phyloP scores from a whole-genome alignment of 2,797 vertebrate genomes.

The Brotula barbata region DNA sequence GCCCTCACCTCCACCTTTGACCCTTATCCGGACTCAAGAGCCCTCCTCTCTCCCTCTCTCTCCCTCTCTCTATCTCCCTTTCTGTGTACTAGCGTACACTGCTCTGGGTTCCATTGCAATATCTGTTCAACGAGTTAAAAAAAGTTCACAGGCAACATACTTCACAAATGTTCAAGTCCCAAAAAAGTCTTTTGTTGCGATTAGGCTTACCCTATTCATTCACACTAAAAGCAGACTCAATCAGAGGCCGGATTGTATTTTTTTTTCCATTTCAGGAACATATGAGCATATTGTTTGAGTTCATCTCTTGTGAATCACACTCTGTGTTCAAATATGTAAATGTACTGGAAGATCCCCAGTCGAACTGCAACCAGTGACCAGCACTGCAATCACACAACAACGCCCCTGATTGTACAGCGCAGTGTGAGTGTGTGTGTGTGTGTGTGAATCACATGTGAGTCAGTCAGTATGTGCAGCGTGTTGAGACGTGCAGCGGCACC shows the following conservation, averaged over 20 bases:
- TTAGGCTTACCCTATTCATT: too few species aligned
- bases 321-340: constrained; percentile 40
- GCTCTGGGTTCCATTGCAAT: too few species aligned
- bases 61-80: too few species aligned
- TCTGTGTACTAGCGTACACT: too few species aligned
- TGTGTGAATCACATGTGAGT: constrained; percentile 64
- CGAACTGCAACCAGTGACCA: background rate
- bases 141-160: too few species aligned
- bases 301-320: constrained; percentile 3
- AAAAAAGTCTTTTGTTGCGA: background rate
- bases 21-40: too few species aligned
- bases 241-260: background rate
- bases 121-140: too few species aligned
- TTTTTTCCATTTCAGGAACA: constrained; percentile 22
- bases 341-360: constrained; percentile 24
- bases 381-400: constrained; percentile 22
- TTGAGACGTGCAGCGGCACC: constrained; percentile 67
- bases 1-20: too few species aligned
- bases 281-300: too few species aligned
- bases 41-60: too few species aligned
- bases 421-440: background rate
- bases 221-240: too few species aligned
- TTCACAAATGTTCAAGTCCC: too few species aligned
- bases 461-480: constrained; percentile 49
- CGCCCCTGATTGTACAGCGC: constrained; percentile 9